A percentile compares a stretch with the other conserved stretches of the same genome.
These are phyloP conservation scores for Ptilorrhoa leucosticta DNA, from an alignment of 2,113 vertebrate species.

Conservation along the genomic window DNA sequence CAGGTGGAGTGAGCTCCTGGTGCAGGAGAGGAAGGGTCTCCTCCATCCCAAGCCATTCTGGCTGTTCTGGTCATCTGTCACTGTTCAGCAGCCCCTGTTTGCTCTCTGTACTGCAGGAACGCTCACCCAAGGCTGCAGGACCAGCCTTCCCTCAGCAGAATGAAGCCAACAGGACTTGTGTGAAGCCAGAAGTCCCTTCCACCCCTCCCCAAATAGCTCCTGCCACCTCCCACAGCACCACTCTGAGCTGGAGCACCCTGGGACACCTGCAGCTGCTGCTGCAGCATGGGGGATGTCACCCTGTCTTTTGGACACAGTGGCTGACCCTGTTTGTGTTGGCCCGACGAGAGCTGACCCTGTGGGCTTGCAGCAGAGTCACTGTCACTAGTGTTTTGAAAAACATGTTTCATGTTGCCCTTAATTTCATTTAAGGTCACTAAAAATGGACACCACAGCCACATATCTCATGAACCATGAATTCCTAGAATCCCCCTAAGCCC, in stretches of 20 bases:
- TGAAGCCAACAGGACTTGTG: fast-evolving
- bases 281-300: not conserved
- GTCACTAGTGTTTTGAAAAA: not conserved
- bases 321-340: not conserved
- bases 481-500: conserved; percentile 41
- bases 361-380: not conserved
- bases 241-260: not conserved
- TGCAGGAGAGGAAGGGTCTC: not conserved
- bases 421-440: conserved; percentile 51
- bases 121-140: not conserved
- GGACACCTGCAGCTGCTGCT: not conserved
- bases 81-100: not conserved
- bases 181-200: not conserved
- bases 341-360: not conserved
- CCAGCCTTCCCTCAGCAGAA: not conserved
- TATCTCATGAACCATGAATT: conserved; percentile 14
- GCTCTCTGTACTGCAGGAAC: not conserved
- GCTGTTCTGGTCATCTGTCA: not conserved
- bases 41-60: fast-evolving
- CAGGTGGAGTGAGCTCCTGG: not conserved
- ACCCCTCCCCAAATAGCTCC: not conserved
- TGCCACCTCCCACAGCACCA: not conserved
- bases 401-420: not conserved
- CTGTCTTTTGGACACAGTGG: not conserved
- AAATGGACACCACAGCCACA: not conserved